Percentiles rank a stretch among this genome's conserved stretches.
phyloP scores from a whole-genome alignment of 30 jellyfish, hydroid and myxozoan genomes.

The Hydractinia echinata region DNA sequence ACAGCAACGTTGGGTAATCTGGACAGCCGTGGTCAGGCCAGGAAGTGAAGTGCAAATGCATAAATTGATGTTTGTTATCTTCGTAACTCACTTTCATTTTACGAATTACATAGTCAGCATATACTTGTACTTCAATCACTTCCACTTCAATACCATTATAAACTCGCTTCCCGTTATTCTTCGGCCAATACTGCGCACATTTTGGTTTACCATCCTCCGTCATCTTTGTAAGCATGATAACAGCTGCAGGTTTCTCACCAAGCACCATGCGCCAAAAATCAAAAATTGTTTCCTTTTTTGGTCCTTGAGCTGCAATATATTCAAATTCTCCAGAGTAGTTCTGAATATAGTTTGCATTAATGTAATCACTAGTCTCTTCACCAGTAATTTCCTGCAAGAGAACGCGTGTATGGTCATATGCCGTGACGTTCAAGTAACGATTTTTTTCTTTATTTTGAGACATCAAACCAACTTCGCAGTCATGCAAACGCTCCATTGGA shows the following conservation, averaged over 20 bases:
- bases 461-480: constrained; percentile 5
- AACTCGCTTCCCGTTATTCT: constrained; percentile 42
- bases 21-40: constrained; percentile 99
- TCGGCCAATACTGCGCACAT: constrained; percentile 92
- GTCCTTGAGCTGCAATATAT: constrained; percentile 37
- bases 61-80: neutral
- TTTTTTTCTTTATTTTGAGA: constrained; percentile 1
- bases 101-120: constrained; percentile 75
- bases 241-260: constrained; percentile 23
- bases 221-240: constrained; percentile 22
- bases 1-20: constrained; percentile 70
- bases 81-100: constrained; percentile 37
- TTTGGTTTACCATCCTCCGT: constrained; percentile 30
- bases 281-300: constrained; percentile 16
- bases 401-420: constrained; percentile 31
- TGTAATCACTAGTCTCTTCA: constrained; percentile 6
- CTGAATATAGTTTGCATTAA: constrained; percentile 31
- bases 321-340: neutral
- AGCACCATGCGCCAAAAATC: constrained; percentile 35
- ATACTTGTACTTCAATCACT: constrained; percentile 48
- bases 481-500: constrained; percentile 15
- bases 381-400: neutral
- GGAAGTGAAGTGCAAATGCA: constrained; percentile 75
- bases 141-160: constrained; percentile 76
- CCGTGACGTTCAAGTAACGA: constrained; percentile 13